Base-by-base conservation (phyloP, 2,113 vertebrate species). In the Hylia prasina region DNA sequence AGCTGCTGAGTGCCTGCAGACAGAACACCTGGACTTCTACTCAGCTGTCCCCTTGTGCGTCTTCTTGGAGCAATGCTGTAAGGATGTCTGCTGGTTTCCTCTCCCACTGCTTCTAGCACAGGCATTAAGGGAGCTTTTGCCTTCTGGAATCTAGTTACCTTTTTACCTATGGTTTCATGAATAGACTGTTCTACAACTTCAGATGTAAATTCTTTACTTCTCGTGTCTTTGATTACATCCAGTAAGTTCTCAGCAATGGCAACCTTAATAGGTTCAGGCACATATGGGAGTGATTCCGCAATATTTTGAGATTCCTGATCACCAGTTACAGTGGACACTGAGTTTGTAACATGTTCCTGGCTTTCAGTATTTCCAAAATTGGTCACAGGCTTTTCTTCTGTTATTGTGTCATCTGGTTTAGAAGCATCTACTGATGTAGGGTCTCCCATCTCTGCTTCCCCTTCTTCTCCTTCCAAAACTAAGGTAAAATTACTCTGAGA, bases 391-490 rank as follows among this genome's bases (percentile, higher is more conserved):
- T 93, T 83, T 51, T 93, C 91, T 35, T 94, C 97, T 71, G 39
- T 7, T 86, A 76, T 33, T 66, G 25, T 28, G 42, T 66, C 68
- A 79, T 86, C n/a, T 2, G 40, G 35, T 82, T 94, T 97, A 65
- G 91, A 69, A 89, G 77, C 31, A 79, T 53, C 77, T 44, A 61
- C 50, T 71, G 27, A 40, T 20, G 64, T 7, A 90, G 75, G 87
- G 21, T 97, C 97, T 85, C 70, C 95, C 51, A 88, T 31, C 53
- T 97, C 97, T 11, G 45, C 50, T 86, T 98, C 98, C 82, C 96
- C 97, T 77, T 98, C 98, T 60, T 99, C 99, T 87, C 98, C 96
- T 96, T 99, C 99, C 95, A 99, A 90, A 93, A 99, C 98, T 82
- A 99, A 98, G n/a, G 98, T 98, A 96, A 99, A 99, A 93, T 97